phyloP scores from a whole-genome alignment of 2,797 vertebrate species.

The Pangasius sanitwongsei region DNA sequence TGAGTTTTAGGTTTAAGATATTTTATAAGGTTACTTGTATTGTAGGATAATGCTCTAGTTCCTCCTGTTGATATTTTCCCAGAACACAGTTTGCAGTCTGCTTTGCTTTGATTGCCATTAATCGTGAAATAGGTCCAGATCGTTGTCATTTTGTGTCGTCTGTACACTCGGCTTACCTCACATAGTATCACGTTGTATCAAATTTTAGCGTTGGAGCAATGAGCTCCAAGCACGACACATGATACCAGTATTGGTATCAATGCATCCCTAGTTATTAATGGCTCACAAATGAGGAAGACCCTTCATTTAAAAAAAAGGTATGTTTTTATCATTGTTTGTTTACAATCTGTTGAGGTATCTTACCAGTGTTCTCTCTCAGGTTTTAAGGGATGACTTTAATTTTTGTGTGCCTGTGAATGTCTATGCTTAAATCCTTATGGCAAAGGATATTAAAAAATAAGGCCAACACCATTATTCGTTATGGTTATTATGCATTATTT shows the following conservation, averaged over 20 bases:
- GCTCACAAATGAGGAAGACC: neutral
- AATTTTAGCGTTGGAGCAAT: neutral
- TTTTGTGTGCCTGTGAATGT: slow-evolving; percentile 54
- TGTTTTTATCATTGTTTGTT: slow-evolving; percentile 34
- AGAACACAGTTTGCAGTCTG: neutral
- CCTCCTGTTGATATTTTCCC: neutral
- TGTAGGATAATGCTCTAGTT: neutral
- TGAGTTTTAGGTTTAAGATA: neutral
- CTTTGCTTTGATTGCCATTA: neutral
- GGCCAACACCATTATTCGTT: slow-evolving; percentile 48
- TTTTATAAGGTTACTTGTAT: neutral
- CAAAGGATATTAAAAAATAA: slow-evolving; percentile 49
- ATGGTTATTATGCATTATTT: slow-evolving; percentile 24
- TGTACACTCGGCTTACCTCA: neutral
- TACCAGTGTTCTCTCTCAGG: slow-evolving; percentile 58
- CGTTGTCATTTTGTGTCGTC: neutral
- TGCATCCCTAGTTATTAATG: slow-evolving; percentile 19
- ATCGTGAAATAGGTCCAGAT: neutral
- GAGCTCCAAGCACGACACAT: neutral
- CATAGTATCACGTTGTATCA: neutral
- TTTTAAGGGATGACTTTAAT: slow-evolving; percentile 53
- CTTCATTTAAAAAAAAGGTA: neutral
- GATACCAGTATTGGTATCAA: neutral
- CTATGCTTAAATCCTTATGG: slow-evolving; percentile 44
- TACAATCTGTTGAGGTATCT: slow-evolving; percentile 43